These are phyloP conservation scores for Dyspetes luteomarginatus DNA, from an alignment of 2,888 invertebrate species.

Conservation along the genomic window DNA sequence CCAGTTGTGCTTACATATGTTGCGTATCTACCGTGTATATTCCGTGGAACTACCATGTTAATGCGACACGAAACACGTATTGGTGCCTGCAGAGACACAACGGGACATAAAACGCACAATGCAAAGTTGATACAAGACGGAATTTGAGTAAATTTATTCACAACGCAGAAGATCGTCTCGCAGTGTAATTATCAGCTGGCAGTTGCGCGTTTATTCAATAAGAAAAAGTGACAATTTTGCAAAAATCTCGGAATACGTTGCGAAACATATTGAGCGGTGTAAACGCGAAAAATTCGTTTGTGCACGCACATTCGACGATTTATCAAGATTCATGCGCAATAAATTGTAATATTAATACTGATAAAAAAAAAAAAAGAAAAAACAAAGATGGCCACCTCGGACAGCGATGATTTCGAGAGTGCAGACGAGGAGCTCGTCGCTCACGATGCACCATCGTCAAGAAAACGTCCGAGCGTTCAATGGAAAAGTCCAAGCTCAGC, in stretches of 20 bases:
- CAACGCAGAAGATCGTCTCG: too few species aligned
- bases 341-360: too few species aligned
- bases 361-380: not conserved
- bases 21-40: too few species aligned
- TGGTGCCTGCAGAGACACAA: too few species aligned
- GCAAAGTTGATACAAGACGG: too few species aligned
- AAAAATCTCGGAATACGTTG: not conserved
- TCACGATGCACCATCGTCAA: conserved; percentile 51
- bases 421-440: conserved; percentile 88
- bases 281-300: not conserved
- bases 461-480: conserved; percentile 20
- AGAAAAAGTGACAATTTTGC: not conserved
- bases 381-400: conserved; percentile 87
- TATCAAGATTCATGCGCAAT: not conserved
- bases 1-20: too few species aligned
- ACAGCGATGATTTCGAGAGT: conserved; percentile 91
- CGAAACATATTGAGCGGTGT: not conserved
- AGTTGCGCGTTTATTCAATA: not conserved
- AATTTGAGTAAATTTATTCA: too few species aligned
- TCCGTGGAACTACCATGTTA: too few species aligned
- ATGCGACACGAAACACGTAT: too few species aligned
- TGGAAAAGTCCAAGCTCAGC: conserved; percentile 67
- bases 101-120: too few species aligned
- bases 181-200: not conserved
- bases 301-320: not conserved